Evolutionary conservation across 2,888 invertebrate genomes (phyloP), one percentile per base, ranked within the genome.

Genomic region (Tenthredo notha): DNA sequence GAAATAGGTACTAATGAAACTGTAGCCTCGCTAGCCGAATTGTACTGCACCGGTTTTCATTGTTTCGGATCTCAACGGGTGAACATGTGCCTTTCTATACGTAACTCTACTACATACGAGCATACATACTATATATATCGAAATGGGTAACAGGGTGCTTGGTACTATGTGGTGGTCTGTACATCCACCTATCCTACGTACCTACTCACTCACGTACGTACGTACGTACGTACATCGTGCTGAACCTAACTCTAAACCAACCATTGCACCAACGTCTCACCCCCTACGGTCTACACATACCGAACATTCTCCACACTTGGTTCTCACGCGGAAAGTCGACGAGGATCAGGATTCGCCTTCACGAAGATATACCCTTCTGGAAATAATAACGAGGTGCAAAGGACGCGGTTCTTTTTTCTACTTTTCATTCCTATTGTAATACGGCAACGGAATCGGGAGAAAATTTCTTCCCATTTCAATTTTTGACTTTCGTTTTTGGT

Each of bases 281-380:
- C 58, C 78, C 47, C 33, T 50, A 50, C 25, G n/a, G 29, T 61
- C n/a, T 67, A 83, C 67, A 83, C 65, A 83, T 83, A 70, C 83
- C 83, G 18, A 50, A 6, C 83, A 33, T 67, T 83, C 47, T 54
- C 67, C 29, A 58, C 67, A 70, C 67, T 83, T n/a, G 83, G 83
- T 83, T 83, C 83, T 83, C 83, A 83, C 83, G 83, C 67, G 83
- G 58, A 2, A 40, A 29, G 9, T 33, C 25, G 47, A 50, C 25
- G 15, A 25, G 74, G 40, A 74, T 74, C 70, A 72, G 70, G 70
- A 72, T 72, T n/a, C 70, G n/a, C 37, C 70, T 37, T 21, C 9
- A 6, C 43, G 10, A 25, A 43, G 15, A 25, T 43, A 43, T 43
- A 40, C 2, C 40, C 43, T 74, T 74, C 29, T n/a, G 74, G 25